Evolutionary conservation across 1,140 invertebrate species (phyloP), one percentile per base, ranked within the genome.

Genomic region (Epicauta chinensis): DNA sequence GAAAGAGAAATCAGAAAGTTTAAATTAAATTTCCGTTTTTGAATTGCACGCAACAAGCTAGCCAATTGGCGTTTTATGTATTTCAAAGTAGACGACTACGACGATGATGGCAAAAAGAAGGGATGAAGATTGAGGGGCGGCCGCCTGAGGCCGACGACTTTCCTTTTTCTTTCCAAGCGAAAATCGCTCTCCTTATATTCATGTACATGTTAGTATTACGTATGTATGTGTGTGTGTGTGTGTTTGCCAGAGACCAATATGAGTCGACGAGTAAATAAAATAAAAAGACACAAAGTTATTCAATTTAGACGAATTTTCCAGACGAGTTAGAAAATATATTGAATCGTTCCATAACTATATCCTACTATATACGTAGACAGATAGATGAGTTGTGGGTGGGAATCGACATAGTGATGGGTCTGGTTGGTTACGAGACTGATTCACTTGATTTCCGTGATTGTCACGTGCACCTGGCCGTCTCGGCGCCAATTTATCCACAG

Each of bases 21-120:
- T 64, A 67, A 67, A 67, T 67, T 65, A 67, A 67, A 67, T 67
- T 67, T 67, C 65, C 63, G 63, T 62, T 62, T 65, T 65, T 65
- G 63, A 65, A 65, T 65, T 62, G 63, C 62, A 65, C 62, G 63
- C 65, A 65, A 65, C 63, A 62, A 63, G 58, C 63, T 51, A 53
- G 53, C 61, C 63, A 66, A 64, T 66, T 66, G 64, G 45, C 55
- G 59, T 63, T 65, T 63, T 61, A 61, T 34, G 11, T 65, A 61
- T 65, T 62, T 51, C 4, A 23, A 23, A 23, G 23, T 23, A 23
- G 23, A 23, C 23, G 23, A 23, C 7, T n/a, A n/a, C n/a, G n/a
- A n/a, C n/a, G n/a, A n/a, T n/a, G n/a, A n/a, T n/a, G n/a, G n/a
- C n/a, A n/a, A n/a, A n/a, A n/a, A n/a, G 23, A 23, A 23, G 23